Conservation (phyloP, 2,888 invertebrate species). For the Dermolepida albohirtum region DNA sequence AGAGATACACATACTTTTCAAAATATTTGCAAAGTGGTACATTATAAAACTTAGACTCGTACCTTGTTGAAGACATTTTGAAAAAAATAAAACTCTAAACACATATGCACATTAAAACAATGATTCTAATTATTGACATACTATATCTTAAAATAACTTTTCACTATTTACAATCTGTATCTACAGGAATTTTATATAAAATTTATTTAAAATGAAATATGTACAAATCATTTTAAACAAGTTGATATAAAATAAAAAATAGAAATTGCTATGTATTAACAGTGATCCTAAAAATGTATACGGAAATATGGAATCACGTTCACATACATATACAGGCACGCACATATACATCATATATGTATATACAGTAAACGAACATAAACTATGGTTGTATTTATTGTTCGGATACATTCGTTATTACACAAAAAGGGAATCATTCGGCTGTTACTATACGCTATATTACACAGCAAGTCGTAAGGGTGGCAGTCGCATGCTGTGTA, state of each 20-base stretch:
- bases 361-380: too few species aligned
- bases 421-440: too few species aligned
- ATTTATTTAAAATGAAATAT: constrained; percentile 26
- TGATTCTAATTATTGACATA: constrained; percentile 32
- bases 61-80: constrained; percentile 5
- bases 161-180: constrained; percentile 39
- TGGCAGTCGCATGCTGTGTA: too few species aligned
- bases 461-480: too few species aligned
- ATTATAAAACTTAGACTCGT: background rate
- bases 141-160: constrained; percentile 36
- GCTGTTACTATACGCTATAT: too few species aligned
- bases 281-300: constrained; percentile 14
- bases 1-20: constrained; percentile 18
- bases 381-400: too few species aligned
- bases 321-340: constrained; percentile 3
- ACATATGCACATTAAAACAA: constrained; percentile 14
- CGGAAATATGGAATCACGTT: constrained; percentile 1
- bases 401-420: too few species aligned
- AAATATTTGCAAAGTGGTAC: constrained; percentile 14
- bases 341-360: too few species aligned
- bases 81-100: constrained; percentile 22
- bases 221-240: constrained; percentile 26
- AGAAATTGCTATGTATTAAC: constrained; percentile 26
- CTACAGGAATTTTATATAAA: constrained; percentile 36
- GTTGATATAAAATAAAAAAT: constrained; percentile 33